Evolutionary conservation across 2,113 vertebrate genomes (phyloP), one percentile per base, ranked within the genome.

Genomic region (Leucopsar rothschildi): DNA sequence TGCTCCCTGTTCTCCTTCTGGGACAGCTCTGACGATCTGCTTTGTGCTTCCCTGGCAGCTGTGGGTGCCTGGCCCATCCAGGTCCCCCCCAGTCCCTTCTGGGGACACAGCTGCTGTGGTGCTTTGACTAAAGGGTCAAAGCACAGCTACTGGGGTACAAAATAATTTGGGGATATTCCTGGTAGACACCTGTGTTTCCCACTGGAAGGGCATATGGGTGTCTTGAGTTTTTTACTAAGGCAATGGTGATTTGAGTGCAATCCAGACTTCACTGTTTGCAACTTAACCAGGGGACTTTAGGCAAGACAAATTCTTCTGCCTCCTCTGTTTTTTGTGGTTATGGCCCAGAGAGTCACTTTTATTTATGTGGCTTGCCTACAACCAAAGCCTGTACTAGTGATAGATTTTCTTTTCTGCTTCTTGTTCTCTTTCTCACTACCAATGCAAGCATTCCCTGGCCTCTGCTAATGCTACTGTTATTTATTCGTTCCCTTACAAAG

Each of bases 131-230:
- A 42, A 44, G 37, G 22, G 47, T 49, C 53, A 61, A 61, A 83
- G 5, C 2, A 1, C 49, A 50, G 5, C 24, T 81, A 13, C 35
- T 50, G 40, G 85, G 9, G 12, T 44, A 63, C 0, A 0, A 28
- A 63, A 13, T 68, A 35, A 29, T 23, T 15, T 47, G 27, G 19
- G 15, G 3, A 2, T 75, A 52, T 68, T 87, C 44, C 56, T 55
- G 60, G 25, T 12, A 63, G 52, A 40, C 22, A 22, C 7, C 13
- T 7, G 2, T 1, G 0, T 66, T 45, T 78, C 21, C 47, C 25
- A 9, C 50, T 65, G 57, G 53, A 68, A 56, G 37, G 31, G 12
- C 10, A 3, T 5, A 5, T 52, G 28, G 11, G 8, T 37, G 65
- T 82, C 52, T 29, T 29, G 28, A 60, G 10, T 29, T 68, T 19